Evolutionary conservation across 2,113 vertebrate species (phyloP).

Genomic region (Dasyprocta punctata): DNA sequence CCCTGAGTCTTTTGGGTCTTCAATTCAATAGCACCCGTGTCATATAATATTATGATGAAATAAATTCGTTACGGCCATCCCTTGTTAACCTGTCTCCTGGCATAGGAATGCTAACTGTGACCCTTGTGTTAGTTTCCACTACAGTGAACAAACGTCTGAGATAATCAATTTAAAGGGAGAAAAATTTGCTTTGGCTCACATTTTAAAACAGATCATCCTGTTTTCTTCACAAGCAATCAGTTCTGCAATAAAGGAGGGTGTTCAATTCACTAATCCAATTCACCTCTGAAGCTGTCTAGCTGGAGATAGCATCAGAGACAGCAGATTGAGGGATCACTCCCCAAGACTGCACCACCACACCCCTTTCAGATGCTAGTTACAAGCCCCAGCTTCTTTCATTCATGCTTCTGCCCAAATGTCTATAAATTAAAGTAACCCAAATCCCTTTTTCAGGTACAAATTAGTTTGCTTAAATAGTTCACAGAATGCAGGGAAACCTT

Average conservation of each 20-base stretch:
- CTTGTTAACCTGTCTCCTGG: not conserved
- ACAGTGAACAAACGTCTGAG: not conserved
- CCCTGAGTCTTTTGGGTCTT: not conserved
- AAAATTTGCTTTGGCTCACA: not conserved
- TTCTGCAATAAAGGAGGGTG: not conserved
- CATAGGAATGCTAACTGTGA: not conserved
- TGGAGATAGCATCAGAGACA: not conserved
- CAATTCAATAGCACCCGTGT: too few species aligned
- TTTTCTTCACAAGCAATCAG: not conserved
- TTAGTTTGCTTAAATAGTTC: not conserved
- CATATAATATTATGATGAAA: not conserved
- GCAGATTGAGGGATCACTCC: not conserved
- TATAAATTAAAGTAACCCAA: not conserved
- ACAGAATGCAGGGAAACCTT: not conserved
- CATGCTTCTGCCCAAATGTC: not conserved
- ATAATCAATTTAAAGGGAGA: not conserved
- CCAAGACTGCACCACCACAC: not conserved
- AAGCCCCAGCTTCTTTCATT: too few species aligned
- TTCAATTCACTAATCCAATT: not conserved
- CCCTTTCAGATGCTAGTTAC: not conserved
- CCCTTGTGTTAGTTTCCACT: not conserved
- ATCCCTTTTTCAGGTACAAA: not conserved
- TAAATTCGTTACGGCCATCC: not conserved
- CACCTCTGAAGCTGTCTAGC: not conserved
- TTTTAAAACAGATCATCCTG: not conserved